Conservation (phyloP, 2,888 invertebrate species). For the Amblyjoppa proteus region DNA sequence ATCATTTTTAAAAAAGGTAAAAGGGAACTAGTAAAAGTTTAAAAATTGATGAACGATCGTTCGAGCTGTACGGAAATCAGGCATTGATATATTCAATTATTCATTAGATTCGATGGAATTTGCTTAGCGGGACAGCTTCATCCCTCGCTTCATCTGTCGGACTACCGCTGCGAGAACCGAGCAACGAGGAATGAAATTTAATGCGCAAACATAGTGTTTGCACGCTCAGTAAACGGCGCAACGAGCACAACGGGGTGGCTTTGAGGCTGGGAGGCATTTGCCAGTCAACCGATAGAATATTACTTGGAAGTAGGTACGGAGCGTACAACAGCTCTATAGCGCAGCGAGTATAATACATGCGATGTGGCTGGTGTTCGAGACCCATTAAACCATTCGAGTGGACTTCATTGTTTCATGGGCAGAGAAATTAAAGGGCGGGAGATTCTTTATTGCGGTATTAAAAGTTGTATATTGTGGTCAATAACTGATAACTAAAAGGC, state of each 20-base stretch:
- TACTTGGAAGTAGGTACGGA: constrained; percentile 32
- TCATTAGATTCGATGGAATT: constrained; percentile 20
- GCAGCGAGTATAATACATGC: background rate
- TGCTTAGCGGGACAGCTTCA: constrained; percentile 14
- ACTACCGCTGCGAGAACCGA: constrained; percentile 34
- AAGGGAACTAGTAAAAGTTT: too few species aligned
- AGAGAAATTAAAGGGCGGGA: background rate
- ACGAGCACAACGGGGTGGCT: constrained; percentile 53
- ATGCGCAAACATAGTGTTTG: constrained; percentile 67
- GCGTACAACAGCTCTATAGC: background rate
- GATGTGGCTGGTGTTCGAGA: background rate
- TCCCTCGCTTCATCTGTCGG: background rate
- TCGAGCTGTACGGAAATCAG: background rate
- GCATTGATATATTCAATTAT: constrained; percentile 26
- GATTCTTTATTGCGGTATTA: background rate
- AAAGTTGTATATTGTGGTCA: background rate
- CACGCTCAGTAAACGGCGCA: constrained; percentile 55
- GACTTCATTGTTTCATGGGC: background rate
- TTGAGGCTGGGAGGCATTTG: constrained; percentile 62
- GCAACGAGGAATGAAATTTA: constrained; percentile 58
- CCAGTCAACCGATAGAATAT: constrained; percentile 58
- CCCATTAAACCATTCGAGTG: background rate
- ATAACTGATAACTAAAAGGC: background rate
- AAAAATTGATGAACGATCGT: background rate
- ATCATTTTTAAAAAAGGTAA: background rate